Evolutionary conservation across 2,113 vertebrate species (phyloP), one percentile per base, ranked within the genome.

Genomic region (Meles meles): DNA sequence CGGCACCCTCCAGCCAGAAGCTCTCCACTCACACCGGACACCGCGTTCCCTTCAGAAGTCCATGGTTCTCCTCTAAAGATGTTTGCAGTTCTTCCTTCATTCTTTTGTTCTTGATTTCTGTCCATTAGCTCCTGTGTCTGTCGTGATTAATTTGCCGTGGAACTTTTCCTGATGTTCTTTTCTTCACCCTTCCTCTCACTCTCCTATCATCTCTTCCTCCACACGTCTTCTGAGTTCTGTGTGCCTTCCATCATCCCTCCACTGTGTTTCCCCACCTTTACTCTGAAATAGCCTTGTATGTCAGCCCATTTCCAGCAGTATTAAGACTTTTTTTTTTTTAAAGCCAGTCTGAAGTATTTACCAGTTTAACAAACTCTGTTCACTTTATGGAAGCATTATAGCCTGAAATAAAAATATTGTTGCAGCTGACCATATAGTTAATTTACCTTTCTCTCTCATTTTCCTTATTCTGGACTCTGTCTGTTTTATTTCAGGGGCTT

Each of bases 101-200:
- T 85, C 55, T 89, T 65, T 71, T 9, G 37, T 37, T 79, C 88
- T 83, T 81, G 74, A 92, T 31, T 92, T 79, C 76, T 49, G 9
- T 88, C 47, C 92, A 84, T 93, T 44, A 74, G 92, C 89, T 79
- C 34, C 77, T 81, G 0, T 67, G 92, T 96, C 94, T 96, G 2
- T 4, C 39, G 63, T 90, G 77, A 95, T 86, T 31, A 15, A 65
- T 94, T 80, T 57, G 25, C 65, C 57, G 72, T 74, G 6, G 59
- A 79, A 59, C 81, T 44, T 94, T 34, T 55, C 80, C 63, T 81
- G 79, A 76, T 86, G 4, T 34, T 47, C 47, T 61, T 90, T 49
- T n/a, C 57, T 74, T 90, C 49, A 11, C 10, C 67, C 31, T 4
- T 39, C 37, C 44, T 61, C 59, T 57, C 21, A 11, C 31, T 39